Conservation (phyloP, 2,113 vertebrate species). For the Copsychus sechellarum region DNA sequence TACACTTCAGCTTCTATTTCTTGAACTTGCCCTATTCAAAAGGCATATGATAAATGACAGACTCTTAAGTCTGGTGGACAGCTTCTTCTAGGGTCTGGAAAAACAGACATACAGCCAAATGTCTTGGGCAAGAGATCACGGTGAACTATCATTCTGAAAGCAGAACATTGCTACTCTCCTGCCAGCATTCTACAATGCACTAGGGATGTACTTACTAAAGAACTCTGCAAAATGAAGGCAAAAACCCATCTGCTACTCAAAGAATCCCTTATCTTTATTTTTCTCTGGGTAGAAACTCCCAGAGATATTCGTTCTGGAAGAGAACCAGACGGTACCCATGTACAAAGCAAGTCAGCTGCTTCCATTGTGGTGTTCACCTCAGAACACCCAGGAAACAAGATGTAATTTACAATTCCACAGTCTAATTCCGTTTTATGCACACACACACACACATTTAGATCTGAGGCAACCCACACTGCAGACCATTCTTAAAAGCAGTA, state of each 20-base stretch:
- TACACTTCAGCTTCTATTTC: not conserved
- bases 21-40: not conserved
- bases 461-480: not conserved
- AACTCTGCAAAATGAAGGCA: not conserved
- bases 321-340: not conserved
- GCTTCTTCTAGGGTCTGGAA: not conserved
- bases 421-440: not conserved
- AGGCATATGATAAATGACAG: not conserved
- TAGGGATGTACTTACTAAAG: not conserved
- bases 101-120: conserved; percentile 23
- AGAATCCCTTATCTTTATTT: not conserved
- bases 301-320: not conserved
- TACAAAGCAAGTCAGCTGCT: not conserved
- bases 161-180: not conserved
- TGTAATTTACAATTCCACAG: not conserved
- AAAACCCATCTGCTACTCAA: not conserved
- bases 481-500: not conserved
- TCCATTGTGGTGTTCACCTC: not conserved
- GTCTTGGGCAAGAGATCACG: not conserved
- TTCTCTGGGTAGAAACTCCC: not conserved
- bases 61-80: not conserved
- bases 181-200: not conserved
- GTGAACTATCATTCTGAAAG: not conserved
- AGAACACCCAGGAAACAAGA: not conserved
- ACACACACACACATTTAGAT: not conserved